Percentiles rank a stretch among this genome's conserved stretches.
These are phyloP conservation scores for Argentina silus DNA, from an alignment of 2,797 vertebrate genomes.

Conservation along the genomic window DNA sequence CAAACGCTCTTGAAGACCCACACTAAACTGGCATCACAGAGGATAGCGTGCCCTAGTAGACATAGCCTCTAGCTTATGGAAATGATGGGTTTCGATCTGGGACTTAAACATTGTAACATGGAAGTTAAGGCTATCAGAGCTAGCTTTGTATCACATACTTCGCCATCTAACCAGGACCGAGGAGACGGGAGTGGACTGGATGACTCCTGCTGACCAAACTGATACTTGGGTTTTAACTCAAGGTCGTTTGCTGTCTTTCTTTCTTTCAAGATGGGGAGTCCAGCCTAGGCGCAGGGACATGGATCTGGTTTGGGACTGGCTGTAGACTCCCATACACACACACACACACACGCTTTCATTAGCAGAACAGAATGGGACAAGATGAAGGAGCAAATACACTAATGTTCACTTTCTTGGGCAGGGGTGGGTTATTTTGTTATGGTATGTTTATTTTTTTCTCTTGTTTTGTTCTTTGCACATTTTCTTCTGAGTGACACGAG, in stretches of 20 bases:
- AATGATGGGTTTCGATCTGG: too few relatives aligned
- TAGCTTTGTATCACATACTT: too few relatives aligned
- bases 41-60: neutral
- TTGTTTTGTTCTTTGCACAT: slow-evolving; percentile 78
- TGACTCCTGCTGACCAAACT: too few relatives aligned
- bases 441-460: slow-evolving; percentile 27
- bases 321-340: slow-evolving; percentile 2
- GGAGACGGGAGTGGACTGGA: too few relatives aligned
- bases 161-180: too few relatives aligned
- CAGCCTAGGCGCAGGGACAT: neutral
- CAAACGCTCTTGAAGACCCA: slow-evolving; percentile 76
- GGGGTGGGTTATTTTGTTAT: slow-evolving; percentile 46
- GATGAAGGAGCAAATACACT: slow-evolving; percentile 65
- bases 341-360: slow-evolving; percentile 21
- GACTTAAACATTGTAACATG: neutral
- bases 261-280: too few relatives aligned
- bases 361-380: slow-evolving; percentile 43
- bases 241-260: too few relatives aligned
- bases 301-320: neutral
- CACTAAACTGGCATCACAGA: slow-evolving; percentile 35
- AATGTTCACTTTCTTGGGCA: slow-evolving; percentile 63
- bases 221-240: too few relatives aligned
- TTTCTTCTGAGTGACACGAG: slow-evolving; percentile 63
- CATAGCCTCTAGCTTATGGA: neutral
- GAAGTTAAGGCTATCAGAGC: too few relatives aligned